These are phyloP conservation scores for Leptinotarsa tumamoca DNA, from an alignment of 2,888 invertebrate genomes.

Conservation along the genomic window DNA sequence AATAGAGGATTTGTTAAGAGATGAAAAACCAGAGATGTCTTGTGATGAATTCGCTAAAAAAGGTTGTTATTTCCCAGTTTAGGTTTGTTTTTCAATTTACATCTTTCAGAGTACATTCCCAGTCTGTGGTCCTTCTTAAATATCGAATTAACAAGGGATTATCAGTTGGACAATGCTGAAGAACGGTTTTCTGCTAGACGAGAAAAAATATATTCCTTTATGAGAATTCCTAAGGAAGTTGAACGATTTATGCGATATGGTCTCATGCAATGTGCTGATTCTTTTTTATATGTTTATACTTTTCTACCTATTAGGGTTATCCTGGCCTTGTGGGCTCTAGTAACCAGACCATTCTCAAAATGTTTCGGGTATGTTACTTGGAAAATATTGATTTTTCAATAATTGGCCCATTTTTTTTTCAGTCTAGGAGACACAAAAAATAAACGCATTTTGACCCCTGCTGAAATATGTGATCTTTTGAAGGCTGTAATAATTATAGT, in stretches of 20 bases:
- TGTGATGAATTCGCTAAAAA: background rate
- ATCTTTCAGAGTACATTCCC: conserved; percentile 57
- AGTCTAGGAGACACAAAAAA: conserved; percentile 62
- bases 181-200: conserved; percentile 93
- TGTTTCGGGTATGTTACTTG: conserved; percentile 77
- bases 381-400: background rate
- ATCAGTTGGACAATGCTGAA: conserved; percentile 94
- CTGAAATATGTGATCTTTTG: conserved; percentile 95
- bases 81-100: conserved; percentile 29
- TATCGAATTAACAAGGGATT: conserved; percentile 91
- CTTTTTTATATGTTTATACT: conserved; percentile 96
- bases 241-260: conserved; percentile 95
- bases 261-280: conserved; percentile 96
- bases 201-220: conserved; percentile 96
- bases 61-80: background rate
- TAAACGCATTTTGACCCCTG: conserved; percentile 80
- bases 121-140: conserved; percentile 79
- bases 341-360: conserved; percentile 78
- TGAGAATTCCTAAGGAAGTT: conserved; percentile 92
- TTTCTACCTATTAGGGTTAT: conserved; percentile 94
- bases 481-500: conserved; percentile 90
- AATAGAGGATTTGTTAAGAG: conserved; percentile 62
- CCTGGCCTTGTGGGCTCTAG: conserved; percentile 85
- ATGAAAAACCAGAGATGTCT: conserved; percentile 52
- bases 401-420: conserved; percentile 39